phyloP scores from a whole-genome alignment of 2,888 invertebrate species.

The Strigamia maritima region DNA sequence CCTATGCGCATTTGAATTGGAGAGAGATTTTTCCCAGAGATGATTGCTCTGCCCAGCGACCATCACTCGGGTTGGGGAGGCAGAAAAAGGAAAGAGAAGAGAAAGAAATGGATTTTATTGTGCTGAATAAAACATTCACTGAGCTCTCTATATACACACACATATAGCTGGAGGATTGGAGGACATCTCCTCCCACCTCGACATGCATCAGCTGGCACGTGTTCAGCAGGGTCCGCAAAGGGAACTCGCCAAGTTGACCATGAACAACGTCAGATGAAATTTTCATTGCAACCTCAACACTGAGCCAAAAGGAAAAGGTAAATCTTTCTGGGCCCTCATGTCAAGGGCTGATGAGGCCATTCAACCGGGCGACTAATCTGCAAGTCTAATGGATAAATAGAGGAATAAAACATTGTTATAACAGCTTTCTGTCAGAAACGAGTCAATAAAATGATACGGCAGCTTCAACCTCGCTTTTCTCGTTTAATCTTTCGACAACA shows the following conservation, averaged over 20 bases:
- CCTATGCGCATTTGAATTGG: neutral
- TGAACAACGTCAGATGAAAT: slow-evolving; percentile 29
- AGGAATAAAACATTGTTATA: neutral
- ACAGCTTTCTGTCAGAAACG: neutral
- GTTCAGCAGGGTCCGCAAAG: neutral
- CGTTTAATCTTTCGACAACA: neutral
- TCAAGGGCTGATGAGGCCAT: neutral
- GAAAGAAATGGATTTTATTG: slow-evolving; percentile 38
- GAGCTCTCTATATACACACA: neutral
- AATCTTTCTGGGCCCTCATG: neutral
- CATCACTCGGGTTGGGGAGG: slow-evolving; percentile 32
- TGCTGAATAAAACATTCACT: slow-evolving; percentile 36
- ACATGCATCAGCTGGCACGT: slow-evolving; percentile 1
- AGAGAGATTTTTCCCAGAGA: neutral
- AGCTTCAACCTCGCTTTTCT: neutral
- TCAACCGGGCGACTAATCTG: neutral
- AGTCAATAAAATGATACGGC: neutral
- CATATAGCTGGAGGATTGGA: neutral
- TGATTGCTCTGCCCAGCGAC: slow-evolving; percentile 11
- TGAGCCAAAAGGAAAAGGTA: neutral
- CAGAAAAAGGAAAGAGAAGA: slow-evolving; percentile 1
- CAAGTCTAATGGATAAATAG: neutral
- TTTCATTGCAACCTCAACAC: slow-evolving; percentile 28
- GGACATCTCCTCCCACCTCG: slow-evolving; percentile 14
- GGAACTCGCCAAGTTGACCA: slow-evolving; percentile 29